Evolutionary conservation across 2,113 vertebrate species (phyloP), one percentile per base, ranked within the genome.

Genomic region (Pholis gunnellus): DNA sequence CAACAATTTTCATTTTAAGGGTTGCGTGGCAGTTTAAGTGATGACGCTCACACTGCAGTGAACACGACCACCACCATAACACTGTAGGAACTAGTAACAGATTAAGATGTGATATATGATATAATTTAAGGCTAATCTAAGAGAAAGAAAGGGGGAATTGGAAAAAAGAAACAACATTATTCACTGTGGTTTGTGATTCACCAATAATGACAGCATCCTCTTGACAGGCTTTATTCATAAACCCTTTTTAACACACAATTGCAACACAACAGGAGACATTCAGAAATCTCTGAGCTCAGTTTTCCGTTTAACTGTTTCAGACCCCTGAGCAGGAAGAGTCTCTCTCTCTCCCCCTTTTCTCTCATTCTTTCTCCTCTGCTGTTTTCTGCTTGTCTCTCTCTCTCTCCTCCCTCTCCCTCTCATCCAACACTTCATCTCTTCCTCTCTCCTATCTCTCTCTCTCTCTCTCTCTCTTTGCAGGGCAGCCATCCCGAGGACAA

Each of bases 401-500:
- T 80, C 22, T 17, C 50, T 74, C n/a, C n/a, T 50, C 46, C 46
- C 64, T 83, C 42, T 84, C 79, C 25, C 76, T 83, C 79, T 72
- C 83, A 67, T 82, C 80, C 73, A 8, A 63, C 64, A 36, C 72
- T 76, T 82, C 54, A 52, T 83, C 70, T 82, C 75, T 52, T 77
- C 75, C 29, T 18, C 54, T 73, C 78, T n/a, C 73, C 36, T 66
- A 72, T 67, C 72, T 46, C 63, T 77, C 27, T 7, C 56, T 57
- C 61, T 63, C 79, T 68, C 73, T 48, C 64, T 75, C 78, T 84
- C 81, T 73, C 69, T 87, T 46, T 78, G 89, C 88, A 88, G 86
- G 89, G 79, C 88, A 91, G 79, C 91, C 93, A 83, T 94, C 93
- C 93, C 89, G 93, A 91, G 93, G 94, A 95, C 93, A 92, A 91